Evolutionary conservation across 2,113 vertebrate genomes (phyloP).

Genomic region (Tragelaphus scriptus): DNA sequence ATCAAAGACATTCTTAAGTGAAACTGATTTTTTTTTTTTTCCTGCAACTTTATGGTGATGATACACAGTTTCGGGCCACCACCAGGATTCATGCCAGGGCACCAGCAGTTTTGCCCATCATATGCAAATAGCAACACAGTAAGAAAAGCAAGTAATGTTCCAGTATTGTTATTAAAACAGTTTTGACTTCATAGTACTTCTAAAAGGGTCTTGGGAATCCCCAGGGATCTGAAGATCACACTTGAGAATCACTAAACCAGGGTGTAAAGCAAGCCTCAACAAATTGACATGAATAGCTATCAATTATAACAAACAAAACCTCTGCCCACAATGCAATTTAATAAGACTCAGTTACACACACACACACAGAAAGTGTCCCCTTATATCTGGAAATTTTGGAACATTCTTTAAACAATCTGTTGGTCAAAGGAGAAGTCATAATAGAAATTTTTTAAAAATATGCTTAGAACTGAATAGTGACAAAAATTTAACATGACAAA

Average conservation of each 20-base stretch:
- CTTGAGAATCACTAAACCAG: neutral
- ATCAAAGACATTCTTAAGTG: neutral
- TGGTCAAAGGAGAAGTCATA: neutral
- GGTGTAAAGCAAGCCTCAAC: neutral
- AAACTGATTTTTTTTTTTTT: neutral
- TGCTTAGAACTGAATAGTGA: neutral
- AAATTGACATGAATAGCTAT: neutral
- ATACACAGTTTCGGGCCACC: neutral
- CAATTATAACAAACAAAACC: neutral
- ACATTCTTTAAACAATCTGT: neutral
- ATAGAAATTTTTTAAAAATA: neutral
- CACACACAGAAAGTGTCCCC: neutral
- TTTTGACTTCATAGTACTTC: neutral
- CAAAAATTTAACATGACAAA: neutral
- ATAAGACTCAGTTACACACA: neutral
- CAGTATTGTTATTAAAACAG: neutral
- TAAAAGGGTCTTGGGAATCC: neutral
- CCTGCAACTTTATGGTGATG: neutral
- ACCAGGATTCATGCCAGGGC: neutral
- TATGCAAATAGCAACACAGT: neutral
- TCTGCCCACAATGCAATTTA: neutral
- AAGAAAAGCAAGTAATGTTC: neutral
- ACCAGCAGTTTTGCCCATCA: neutral
- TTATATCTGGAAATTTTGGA: neutral
- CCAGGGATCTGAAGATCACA: neutral